Base-by-base conservation (phyloP, 2,797 vertebrate species). In the Orestias chungarensis region DNA sequence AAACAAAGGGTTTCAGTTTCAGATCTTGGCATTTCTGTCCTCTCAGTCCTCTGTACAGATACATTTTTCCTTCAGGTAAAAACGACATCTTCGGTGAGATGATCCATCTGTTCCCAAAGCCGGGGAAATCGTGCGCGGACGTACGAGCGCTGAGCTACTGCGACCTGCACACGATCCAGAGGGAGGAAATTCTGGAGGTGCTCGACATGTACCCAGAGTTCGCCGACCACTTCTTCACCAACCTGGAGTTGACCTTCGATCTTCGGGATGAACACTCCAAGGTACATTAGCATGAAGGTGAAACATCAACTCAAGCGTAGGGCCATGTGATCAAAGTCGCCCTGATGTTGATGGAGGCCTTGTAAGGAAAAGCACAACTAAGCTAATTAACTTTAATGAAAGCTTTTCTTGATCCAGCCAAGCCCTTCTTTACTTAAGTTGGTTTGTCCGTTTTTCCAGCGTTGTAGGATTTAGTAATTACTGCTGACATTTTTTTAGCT, bases 131-230 rank as follows among this genome's bases (percentile, higher is more conserved):
- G 25, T 97, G 97, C 3, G 97, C 97, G 0, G 97, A 99, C 35
- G 98, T 99, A 66, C 95, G 97, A 81, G 97, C 97, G 1, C 94
- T 99, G 80, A 97, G 97, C n/a, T 99, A 99, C 88, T 99, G 97
- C 70, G 98, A 99, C 86, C 93, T 99, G 70, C 97, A 99, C 93
- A 99, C 97, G 80, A 98, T 99, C 61, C 96, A 98, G 79, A 90
- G 97, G 90, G 98, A 98, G 85, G 97, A 99, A 77, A 93, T 99
- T 0, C 83, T 98, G 76, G 97, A 99, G 88, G 97, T 99, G 89
- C 92, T 99, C 88, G 97, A 99, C 85, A 99, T 98, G 98, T 99
- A 99, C 68, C 98, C 98, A 0, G 98, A 99, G 89, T 99, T 99
- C 82, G 96, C 96, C 0, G 98, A 99, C 89, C 95, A 96, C 82